Evolutionary conservation across 2,888 invertebrate species (phyloP).

Genomic region (Allacma fusca): DNA sequence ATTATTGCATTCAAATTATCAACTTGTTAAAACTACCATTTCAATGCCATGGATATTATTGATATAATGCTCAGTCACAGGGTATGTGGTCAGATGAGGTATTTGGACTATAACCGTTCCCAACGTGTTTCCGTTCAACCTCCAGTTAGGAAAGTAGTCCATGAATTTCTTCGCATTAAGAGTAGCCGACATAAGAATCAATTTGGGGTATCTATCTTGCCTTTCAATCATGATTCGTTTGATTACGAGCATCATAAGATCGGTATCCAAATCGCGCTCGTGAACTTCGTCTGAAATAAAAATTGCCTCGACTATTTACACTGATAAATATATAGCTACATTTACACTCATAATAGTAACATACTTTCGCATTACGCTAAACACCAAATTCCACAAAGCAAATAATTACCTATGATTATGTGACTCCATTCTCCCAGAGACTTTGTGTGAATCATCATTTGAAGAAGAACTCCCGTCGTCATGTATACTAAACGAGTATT

Average conservation of each 20-base stretch:
- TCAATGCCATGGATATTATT: constrained; percentile 21
- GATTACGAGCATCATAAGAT: constrained; percentile 84
- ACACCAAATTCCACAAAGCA: neutral
- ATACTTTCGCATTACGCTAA: no score
- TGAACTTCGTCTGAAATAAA: constrained; percentile 81
- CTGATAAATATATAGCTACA: neutral
- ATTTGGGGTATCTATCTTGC: constrained; percentile 72
- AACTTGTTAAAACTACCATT: no score
- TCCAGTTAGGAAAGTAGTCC: constrained; percentile 68
- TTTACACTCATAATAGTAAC: neutral
- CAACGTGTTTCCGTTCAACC: neutral
- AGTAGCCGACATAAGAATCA: constrained; percentile 94
- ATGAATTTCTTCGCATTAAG: constrained; percentile 78
- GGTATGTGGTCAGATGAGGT: constrained; percentile 24
- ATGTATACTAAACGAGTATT: constrained; percentile 84
- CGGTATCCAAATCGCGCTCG: constrained; percentile 91
- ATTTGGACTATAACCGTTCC: constrained; percentile 32
- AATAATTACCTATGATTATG: constrained; percentile 71
- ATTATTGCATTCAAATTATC: no score
- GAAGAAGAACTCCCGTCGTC: constrained; percentile 87
- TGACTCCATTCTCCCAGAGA: constrained; percentile 83
- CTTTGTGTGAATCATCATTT: constrained; percentile 76
- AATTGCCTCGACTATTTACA: no score
- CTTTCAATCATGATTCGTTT: constrained; percentile 75
- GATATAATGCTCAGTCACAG: constrained; percentile 33